Base-by-base conservation (phyloP, 92 coral and sea anemone genomes). In the Paragorgia papillata region DNA sequence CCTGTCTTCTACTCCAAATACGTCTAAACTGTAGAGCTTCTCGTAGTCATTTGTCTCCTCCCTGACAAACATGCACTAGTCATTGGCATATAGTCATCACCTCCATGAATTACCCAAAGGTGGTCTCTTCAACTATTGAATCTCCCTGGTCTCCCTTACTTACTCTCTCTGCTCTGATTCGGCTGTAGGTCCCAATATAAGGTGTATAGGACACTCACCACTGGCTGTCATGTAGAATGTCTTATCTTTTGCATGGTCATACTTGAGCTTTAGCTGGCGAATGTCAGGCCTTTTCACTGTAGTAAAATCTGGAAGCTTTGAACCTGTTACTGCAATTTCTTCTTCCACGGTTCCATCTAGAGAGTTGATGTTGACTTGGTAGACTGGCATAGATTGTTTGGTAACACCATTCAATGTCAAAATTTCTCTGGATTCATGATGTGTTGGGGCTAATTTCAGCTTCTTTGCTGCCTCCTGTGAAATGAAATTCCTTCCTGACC, bases 401-500 rank as follows among this genome's bases (percentile, higher is more conserved):
- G 79, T 73, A 20, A 31, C 66, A 21, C 90, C 87, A 65, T 57
- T 82, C 41, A 86, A 49, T 21, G 90, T 86, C 19, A 83, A 84
- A 48, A 86, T 79, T 31, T 85, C 26, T 41, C 76, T 74, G 17
- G 46, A n/a, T 62, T 85, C 82, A 43, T 85, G 82, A 37, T 63
- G 80, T 15, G 53, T 48, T 39, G 83, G 87, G 19, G 79, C 37
- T 44, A 76, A 48, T n/a, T 70, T 69, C 37, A 82, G 61, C 41
- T 39, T 76, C 22, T 62, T 65, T 5, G 26, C 75, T 22, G 87
- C 86, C 20, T 62, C 80, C 8, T 26, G 12, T 17, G 87, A 74
- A 13, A 81, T 75, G 21, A 81, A 85, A 59, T 81, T 81, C 46
- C 89, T 81, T 18, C 89, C 85, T 37, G 86, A 81, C 75, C 86